phyloP scores from a whole-genome alignment of 2,113 vertebrate genomes.

The Siniperca knerii region DNA sequence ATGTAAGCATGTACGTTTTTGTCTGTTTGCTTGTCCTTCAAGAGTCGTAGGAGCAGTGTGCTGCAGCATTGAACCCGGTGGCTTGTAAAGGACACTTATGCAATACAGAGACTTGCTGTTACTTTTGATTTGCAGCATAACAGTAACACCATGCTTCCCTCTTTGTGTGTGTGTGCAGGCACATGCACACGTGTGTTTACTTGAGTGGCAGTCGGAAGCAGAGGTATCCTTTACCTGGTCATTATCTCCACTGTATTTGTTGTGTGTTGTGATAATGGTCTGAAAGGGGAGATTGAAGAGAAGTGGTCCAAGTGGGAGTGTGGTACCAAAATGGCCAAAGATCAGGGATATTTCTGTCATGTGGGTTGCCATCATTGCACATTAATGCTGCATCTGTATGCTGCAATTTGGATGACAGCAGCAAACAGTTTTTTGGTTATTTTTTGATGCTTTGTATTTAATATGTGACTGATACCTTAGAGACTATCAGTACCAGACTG shows the following conservation, averaged over 20 bases:
- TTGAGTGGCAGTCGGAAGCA: not conserved
- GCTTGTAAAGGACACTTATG: not conserved
- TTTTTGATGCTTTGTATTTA: constrained; percentile 11
- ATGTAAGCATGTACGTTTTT: not conserved
- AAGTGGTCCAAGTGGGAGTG: constrained; percentile 26
- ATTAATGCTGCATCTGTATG: not conserved
- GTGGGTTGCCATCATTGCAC: not conserved
- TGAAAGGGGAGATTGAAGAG: constrained; percentile 25
- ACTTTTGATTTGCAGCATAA: not conserved
- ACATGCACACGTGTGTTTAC: not conserved
- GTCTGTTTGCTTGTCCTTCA: not conserved
- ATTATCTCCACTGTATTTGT: constrained; percentile 23
- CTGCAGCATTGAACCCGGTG: not conserved
- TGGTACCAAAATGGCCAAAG: constrained; percentile 12
- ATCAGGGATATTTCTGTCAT: not conserved
- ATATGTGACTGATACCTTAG: not conserved
- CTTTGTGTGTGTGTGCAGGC: not conserved
- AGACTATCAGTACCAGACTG: not conserved
- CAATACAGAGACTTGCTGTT: not conserved
- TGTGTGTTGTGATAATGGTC: constrained; percentile 28
- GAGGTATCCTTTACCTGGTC: not conserved
- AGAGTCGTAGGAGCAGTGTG: not conserved
- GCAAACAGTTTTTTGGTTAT: not conserved
- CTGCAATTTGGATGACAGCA: not conserved
- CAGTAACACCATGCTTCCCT: not conserved